Base-by-base conservation (phyloP, 2,888 invertebrate genomes). In the Tetramorium bicarinatum region DNA sequence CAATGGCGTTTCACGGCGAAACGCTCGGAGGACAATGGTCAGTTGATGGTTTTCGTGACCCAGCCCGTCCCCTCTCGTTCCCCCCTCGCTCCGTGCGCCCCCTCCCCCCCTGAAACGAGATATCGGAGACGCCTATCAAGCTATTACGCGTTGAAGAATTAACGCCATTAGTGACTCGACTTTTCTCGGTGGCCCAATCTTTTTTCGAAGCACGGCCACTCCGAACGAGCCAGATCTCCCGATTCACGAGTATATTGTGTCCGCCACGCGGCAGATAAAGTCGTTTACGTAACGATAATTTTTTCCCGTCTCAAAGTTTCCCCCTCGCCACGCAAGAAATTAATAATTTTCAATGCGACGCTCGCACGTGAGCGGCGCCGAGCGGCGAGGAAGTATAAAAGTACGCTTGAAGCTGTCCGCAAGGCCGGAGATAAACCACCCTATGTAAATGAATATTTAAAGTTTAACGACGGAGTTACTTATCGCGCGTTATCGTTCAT, bases 141-240 rank as follows among this genome's bases (percentile, higher is more conserved):
- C 64, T 41, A 69, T 79, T 81, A 84, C 74, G 66, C 75, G 87
- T 85, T 89, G 87, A 87, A 88, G 89, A 90, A 91, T 91, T 91
- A 90, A 90, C 88, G 88, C 91, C 88, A 91, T 91, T 90, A 92
- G 88, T 85, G 67, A 41, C 25, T 71, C 59, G 81, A 62, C 84
- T 74, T 74, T 54, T 66, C 77, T 64, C 82, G 74, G 54, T 81
- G 79, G 72, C 79, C 72, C 71, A 84, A 67, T 87, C 84, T 86
- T 72, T 81, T 79, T 56, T 64, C 69, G 38, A 69, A 13, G 21
- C 59, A 34, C 29, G 38, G 59, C 47, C 34, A 52, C 49, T 77
- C 67, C 79, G 34, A 64, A 64, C 64, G 25, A 64, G 64, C 25
- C 59, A 41, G 59, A 79, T 69, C 61, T 80, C 59, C 61, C 38